Percentiles rank a stretch among this genome's conserved stretches.
Evolutionary conservation across 2,888 invertebrate genomes (phyloP).

Genomic region (Ochropacha duplaris): DNA sequence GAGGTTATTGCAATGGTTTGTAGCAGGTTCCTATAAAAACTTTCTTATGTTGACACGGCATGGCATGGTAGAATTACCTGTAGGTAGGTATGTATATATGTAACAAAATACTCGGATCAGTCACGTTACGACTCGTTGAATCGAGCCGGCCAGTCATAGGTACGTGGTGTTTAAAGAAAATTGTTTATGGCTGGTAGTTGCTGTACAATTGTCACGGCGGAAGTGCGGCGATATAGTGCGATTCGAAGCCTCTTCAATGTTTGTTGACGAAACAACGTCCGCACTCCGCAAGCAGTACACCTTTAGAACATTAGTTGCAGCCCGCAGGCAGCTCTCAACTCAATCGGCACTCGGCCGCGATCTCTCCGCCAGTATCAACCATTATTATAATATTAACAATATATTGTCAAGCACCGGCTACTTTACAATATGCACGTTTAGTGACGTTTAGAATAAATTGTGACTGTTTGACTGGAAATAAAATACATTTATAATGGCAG

Average conservation of each 20-base stretch:
- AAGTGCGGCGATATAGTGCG: slow-evolving; percentile 23
- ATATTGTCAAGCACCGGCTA: slow-evolving; percentile 16
- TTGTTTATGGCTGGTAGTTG: background rate
- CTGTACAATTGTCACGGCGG: slow-evolving; percentile 24
- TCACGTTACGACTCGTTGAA: background rate
- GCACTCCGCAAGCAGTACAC: slow-evolving; percentile 28
- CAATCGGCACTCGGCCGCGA: slow-evolving; percentile 35
- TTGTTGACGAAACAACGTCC: slow-evolving; percentile 46
- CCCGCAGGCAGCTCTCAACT: too few species aligned
- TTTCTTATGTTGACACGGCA: background rate
- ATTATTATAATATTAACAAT: slow-evolving; percentile 8
- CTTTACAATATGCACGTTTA: slow-evolving; percentile 30
- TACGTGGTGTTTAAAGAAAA: background rate
- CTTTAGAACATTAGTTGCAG: slow-evolving; percentile 15
- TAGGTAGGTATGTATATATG: background rate
- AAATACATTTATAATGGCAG: slow-evolving; percentile 54
- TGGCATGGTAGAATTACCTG: background rate
- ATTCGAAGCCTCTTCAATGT: slow-evolving; percentile 28
- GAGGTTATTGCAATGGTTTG: background rate
- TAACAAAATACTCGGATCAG: background rate
- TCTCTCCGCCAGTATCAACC: slow-evolving; percentile 24
- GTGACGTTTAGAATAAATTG: slow-evolving; percentile 17
- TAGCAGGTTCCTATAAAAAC: background rate
- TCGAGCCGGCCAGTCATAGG: background rate
- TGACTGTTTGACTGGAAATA: slow-evolving; percentile 9